Evolutionary conservation across 2,113 vertebrate species (phyloP).

Genomic region (Pandion haliaetus): DNA sequence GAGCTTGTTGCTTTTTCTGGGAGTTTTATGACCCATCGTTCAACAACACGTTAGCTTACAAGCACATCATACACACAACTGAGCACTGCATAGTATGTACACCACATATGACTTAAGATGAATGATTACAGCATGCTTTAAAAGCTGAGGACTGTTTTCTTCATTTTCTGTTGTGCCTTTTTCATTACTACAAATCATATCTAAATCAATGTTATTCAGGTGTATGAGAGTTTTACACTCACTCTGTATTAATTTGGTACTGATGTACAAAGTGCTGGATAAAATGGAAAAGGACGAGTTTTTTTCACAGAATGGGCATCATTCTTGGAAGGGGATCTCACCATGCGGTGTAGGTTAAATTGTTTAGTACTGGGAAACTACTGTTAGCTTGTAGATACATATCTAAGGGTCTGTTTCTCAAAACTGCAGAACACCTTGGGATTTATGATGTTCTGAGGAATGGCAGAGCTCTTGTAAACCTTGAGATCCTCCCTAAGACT

Average conservation of each 20-base stretch:
- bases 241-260: not conserved
- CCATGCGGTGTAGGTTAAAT: not conserved
- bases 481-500: not conserved
- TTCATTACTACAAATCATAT: not conserved
- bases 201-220: not conserved
- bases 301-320: not conserved
- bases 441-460: not conserved
- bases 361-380: not conserved
- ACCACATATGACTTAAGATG: accelerated
- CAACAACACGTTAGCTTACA: not conserved
- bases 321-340: not conserved
- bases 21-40: not conserved
- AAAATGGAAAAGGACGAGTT: not conserved
- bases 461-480: not conserved
- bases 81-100: not conserved
- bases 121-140: not conserved
- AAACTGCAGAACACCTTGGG: not conserved
- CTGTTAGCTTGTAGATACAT: not conserved
- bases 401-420: not conserved
- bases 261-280: not conserved
- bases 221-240: not conserved
- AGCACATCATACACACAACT: not conserved
- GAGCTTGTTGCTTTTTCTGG: not conserved
- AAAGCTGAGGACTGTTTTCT: not conserved
- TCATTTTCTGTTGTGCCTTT: not conserved